Evolutionary conservation across 2,113 vertebrate species (phyloP).

Genomic region (Lophotis ruficrista): DNA sequence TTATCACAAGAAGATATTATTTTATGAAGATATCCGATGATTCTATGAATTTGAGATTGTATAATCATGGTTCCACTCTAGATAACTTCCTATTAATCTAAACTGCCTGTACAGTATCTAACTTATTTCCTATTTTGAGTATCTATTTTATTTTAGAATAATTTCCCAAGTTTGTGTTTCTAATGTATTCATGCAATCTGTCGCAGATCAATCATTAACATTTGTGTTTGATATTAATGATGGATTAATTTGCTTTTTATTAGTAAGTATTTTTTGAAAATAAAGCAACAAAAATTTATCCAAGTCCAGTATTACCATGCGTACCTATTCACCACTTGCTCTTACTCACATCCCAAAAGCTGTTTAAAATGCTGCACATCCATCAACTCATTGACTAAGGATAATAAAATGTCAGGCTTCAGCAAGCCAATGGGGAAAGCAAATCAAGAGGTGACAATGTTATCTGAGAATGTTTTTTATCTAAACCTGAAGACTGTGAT

Average conservation of each 20-base stretch:
- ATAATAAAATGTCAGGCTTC: not conserved
- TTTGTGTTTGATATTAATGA: not conserved
- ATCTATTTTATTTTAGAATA: not conserved
- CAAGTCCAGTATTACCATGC: not conserved
- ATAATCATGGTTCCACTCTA: not conserved
- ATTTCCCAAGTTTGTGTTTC: not conserved
- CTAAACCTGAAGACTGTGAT: not conserved
- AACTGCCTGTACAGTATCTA: rapidly evolving
- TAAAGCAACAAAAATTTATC: not conserved
- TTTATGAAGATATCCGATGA: not conserved
- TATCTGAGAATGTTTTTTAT: not conserved
- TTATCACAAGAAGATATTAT: not conserved
- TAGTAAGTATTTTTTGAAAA: not conserved
- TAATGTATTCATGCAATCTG: not conserved
- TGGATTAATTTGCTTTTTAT: not conserved
- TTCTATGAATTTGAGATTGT: not conserved
- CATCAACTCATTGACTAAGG: not conserved
- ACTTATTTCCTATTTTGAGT: not conserved
- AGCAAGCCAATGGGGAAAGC: not conserved
- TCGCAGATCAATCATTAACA: not conserved
- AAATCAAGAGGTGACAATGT: not conserved
- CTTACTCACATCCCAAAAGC: not conserved
- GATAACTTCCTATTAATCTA: not conserved
- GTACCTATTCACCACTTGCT: not conserved
- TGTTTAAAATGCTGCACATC: not conserved